Evolutionary conservation across 2,113 vertebrate species (phyloP).

Genomic region (Tragelaphus strepsiceros): DNA sequence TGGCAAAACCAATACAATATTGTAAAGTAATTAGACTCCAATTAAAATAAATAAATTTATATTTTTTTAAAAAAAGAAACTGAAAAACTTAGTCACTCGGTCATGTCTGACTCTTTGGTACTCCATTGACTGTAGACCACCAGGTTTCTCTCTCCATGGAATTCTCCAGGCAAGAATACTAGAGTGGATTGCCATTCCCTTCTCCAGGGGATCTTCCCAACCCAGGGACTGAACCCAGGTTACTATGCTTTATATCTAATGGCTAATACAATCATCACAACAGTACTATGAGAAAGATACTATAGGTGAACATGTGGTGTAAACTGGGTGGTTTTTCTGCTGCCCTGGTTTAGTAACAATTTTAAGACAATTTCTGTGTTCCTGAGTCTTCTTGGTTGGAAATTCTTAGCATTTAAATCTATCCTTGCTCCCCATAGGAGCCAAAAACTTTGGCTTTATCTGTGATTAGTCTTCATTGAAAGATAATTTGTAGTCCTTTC

Average conservation of each 20-base stretch:
- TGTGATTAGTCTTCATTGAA: not conserved
- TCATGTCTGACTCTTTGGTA: not conserved
- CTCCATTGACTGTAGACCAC: not conserved
- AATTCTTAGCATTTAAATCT: not conserved
- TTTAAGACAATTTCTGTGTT: not conserved
- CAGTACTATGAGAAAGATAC: not conserved
- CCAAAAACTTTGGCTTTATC: not conserved
- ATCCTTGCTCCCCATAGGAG: not conserved
- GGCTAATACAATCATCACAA: not conserved
- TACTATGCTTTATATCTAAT: not conserved
- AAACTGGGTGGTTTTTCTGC: not conserved
- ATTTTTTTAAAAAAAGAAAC: not conserved
- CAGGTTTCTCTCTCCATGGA: not conserved
- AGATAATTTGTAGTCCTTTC: not conserved
- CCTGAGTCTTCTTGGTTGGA: not conserved
- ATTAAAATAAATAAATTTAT: too few species aligned
- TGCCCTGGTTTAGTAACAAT: not conserved
- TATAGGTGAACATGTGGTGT: rapidly evolving
- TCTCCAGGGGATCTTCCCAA: not conserved
- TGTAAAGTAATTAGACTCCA: too few species aligned
- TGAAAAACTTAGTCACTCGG: not conserved
- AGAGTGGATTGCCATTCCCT: not conserved
- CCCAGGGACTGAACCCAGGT: not conserved
- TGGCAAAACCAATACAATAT: too few species aligned
- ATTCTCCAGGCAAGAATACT: not conserved